Conservation (phyloP, 1,140 invertebrate genomes). For the Ostrea edulis region DNA sequence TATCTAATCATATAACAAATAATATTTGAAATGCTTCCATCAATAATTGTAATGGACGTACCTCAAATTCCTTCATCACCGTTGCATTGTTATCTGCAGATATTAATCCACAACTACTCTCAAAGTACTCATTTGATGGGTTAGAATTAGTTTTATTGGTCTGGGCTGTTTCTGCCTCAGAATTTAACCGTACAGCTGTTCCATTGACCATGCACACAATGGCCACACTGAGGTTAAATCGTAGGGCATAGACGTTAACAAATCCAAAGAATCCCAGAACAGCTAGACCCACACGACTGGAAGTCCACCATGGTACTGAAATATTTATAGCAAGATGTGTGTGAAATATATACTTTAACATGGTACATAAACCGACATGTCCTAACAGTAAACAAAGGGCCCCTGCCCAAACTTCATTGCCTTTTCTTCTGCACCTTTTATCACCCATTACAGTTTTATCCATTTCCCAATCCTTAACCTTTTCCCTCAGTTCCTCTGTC, state of each 20-base stretch:
- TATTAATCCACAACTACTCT: slow-evolving; percentile 46
- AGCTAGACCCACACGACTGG: slow-evolving; percentile 72
- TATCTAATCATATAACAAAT: no score
- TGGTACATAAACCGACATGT: no score
- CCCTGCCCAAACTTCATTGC: no score
- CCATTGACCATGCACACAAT: slow-evolving; percentile 78
- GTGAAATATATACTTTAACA: no score
- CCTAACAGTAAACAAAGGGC: no score
- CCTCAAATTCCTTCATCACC: background rate
- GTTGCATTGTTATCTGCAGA: slow-evolving; percentile 13
- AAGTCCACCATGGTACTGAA: slow-evolving; percentile 75
- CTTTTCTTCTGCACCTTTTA: no score
- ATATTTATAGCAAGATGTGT: background rate
- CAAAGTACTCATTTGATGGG: background rate
- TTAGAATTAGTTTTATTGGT: slow-evolving; percentile 18
- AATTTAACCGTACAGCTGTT: slow-evolving; percentile 64
- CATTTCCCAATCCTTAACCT: no score
- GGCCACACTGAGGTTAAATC: slow-evolving; percentile 75
- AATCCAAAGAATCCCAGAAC: slow-evolving; percentile 76
- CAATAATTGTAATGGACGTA: slow-evolving; percentile 18
- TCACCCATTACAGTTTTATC: no score
- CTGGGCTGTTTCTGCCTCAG: background rate
- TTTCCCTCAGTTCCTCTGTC: no score
- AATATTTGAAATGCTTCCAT: no score
- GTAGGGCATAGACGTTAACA: slow-evolving; percentile 73